Evolutionary conservation across 2,888 invertebrate species (phyloP).

Genomic region (Celastrina argiolus): DNA sequence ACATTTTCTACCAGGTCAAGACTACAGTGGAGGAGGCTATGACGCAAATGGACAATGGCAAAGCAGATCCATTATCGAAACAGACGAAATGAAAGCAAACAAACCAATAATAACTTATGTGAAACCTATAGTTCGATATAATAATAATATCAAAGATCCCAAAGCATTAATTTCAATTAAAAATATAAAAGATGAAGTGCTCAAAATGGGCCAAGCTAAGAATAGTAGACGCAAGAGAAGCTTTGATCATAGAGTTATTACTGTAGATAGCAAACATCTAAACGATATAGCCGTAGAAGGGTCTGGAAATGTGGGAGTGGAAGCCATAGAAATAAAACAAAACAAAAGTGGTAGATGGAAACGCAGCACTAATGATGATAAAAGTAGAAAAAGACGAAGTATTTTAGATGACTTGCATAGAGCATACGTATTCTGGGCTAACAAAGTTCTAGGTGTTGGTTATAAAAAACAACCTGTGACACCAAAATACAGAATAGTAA

Average conservation of each 20-base stretch:
- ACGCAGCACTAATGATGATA: constrained; percentile 31
- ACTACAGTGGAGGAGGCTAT: constrained; percentile 57
- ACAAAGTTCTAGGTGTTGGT: constrained; percentile 48
- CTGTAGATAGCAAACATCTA: background rate
- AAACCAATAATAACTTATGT: constrained; percentile 48
- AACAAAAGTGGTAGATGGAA: background rate
- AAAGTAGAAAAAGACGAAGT: constrained; percentile 52
- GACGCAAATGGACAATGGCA: constrained; percentile 72
- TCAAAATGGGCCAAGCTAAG: constrained; percentile 34
- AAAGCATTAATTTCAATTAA: constrained; percentile 31
- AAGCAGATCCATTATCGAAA: constrained; percentile 57
- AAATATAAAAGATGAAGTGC: constrained; percentile 36
- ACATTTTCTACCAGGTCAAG: constrained; percentile 55
- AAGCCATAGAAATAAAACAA: constrained; percentile 51
- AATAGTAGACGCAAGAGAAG: constrained; percentile 16
- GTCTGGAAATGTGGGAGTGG: background rate
- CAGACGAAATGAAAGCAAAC: constrained; percentile 34
- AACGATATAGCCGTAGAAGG: background rate
- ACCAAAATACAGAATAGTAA: constrained; percentile 55
- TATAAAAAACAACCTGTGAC: constrained; percentile 41
- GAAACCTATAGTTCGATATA: constrained; percentile 43
- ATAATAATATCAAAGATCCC: constrained; percentile 34
- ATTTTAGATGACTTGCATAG: constrained; percentile 57
- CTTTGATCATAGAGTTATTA: background rate
- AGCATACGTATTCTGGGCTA: constrained; percentile 60